Evolutionary conservation across 1,140 invertebrate species (phyloP).

Genomic region (Drepana arcuata): DNA sequence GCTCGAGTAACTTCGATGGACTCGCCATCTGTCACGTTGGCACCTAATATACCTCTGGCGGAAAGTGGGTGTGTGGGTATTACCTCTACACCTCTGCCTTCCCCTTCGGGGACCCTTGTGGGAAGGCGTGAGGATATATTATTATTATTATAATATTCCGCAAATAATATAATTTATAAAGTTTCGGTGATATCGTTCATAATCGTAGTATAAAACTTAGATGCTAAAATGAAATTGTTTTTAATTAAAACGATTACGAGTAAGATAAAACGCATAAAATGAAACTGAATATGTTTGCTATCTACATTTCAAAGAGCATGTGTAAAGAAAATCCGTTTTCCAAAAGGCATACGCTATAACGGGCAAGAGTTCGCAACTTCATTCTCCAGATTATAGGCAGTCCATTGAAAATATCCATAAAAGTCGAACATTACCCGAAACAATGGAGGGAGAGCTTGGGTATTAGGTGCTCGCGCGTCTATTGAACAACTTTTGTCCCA

Average conservation of each 20-base stretch:
- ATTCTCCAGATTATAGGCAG: constrained; percentile 60
- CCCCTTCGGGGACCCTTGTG: no score
- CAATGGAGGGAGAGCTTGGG: constrained; percentile 59
- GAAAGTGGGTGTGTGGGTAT: no score
- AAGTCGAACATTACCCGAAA: constrained; percentile 70
- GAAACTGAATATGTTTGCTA: neutral
- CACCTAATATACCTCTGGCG: no score
- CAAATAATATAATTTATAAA: no score
- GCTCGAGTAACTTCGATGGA: no score
- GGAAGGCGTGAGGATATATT: no score
- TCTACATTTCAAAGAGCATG: no score
- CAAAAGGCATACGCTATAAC: constrained; percentile 32
- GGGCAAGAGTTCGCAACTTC: constrained; percentile 49
- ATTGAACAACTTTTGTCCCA: constrained; percentile 70
- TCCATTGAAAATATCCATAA: constrained; percentile 71
- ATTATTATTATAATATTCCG: no score
- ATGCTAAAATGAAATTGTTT: neutral
- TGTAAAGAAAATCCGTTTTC: constrained; percentile 15
- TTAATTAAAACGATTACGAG: neutral
- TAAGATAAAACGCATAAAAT: neutral
- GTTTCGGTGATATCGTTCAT: no score
- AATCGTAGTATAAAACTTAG: neutral
- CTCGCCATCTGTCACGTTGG: no score
- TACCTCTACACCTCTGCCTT: no score
- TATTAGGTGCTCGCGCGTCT: constrained; percentile 62